Conservation (phyloP, 2,888 invertebrate species). For the Clistopyga incitator region DNA sequence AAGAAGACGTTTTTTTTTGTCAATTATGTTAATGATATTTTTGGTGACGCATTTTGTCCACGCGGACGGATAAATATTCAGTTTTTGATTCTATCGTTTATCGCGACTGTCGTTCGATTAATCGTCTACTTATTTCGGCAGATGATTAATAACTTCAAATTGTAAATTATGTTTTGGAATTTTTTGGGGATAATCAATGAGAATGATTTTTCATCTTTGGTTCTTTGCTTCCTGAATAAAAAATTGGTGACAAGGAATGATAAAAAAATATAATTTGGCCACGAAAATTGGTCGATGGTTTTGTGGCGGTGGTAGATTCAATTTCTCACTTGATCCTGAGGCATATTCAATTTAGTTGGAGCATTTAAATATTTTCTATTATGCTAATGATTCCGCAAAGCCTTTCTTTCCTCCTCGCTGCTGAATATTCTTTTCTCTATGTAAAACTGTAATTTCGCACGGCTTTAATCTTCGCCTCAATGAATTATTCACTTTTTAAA, state of each 20-base stretch:
- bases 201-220: background rate
- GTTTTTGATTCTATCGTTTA: background rate
- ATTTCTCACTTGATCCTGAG: background rate
- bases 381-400: background rate
- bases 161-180: background rate
- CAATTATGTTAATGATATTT: background rate
- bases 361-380: background rate
- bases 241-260: background rate
- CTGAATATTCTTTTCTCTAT: background rate
- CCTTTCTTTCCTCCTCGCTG: background rate
- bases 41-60: background rate
- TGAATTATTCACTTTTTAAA: constrained; percentile 5
- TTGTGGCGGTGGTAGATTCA: background rate
- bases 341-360: background rate
- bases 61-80: background rate
- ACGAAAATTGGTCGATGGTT: background rate
- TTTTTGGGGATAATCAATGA: background rate
- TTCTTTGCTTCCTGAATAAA: background rate
- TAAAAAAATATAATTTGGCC: background rate
- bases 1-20: background rate
- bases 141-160: background rate
- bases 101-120: background rate
- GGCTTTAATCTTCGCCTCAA: background rate
- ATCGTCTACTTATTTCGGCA: background rate
- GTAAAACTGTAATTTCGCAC: background rate